Base-by-base conservation (phyloP, 2,888 invertebrate genomes). In the Sericinus montela region DNA sequence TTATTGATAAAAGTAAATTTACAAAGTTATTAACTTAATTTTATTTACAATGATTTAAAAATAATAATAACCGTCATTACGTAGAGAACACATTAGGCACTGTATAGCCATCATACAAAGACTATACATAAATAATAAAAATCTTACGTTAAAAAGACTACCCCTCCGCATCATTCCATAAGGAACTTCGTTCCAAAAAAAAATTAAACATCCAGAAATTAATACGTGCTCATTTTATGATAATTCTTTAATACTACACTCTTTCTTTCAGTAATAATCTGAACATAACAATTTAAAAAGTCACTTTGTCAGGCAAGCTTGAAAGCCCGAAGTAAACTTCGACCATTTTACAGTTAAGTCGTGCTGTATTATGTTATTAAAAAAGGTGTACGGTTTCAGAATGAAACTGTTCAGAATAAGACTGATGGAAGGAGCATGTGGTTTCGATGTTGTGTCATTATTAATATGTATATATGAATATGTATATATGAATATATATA, bases 341-440 rank as follows among this genome's bases (percentile, higher is more conserved):
- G 11, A 34, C 30, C 11, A 9, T 41, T 7, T 41, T 8, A 11
- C 1, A 9, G 11, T 32, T 32, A 41, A 25, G 10, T n/a, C n/a
- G n/a, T n/a, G 28, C n/a, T 1, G 30, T 41, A 30, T 1, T 32
- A n/a, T n/a, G 10, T 34, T 42, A 34, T 23, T n/a, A 44, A 36
- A 14, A 32, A 5, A 11, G 5, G 16, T 44, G 28, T 47, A 32
- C 53, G 57, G 52, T 61, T 65, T 52, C 47, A 35, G 45, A 1
- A 36, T 19, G 44, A 53, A 57, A 57, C 54, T 58, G 54, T 63
- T 64, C 58, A 60, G 62, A 65, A 65, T 69, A 67, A 72, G 71
- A 70, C 72, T 76, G 73, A 69, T 65, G 59, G 58, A 59, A 61
- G 48, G 56, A 54, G 57, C 44, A 59, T 49, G 36, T 51, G 37